Evolutionary conservation across 2,888 invertebrate species (phyloP), one percentile per base, ranked within the genome.

Genomic region (Tolmerus cingulatus): DNA sequence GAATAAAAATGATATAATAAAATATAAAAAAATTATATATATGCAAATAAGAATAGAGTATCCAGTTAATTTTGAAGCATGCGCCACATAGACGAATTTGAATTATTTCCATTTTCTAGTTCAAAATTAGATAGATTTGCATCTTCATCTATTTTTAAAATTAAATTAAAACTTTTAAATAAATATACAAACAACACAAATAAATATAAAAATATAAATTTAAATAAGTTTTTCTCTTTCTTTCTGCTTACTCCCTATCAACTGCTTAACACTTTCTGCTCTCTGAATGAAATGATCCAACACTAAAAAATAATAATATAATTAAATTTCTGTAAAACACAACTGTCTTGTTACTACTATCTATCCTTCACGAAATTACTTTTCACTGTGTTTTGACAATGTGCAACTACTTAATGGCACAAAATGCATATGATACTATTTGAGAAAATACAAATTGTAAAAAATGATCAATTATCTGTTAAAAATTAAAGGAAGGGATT

Each of bases 401-500:
- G 5, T 81, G 55, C 81, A 55, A 55, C n/a, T 55, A 81, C 30
- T 43, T 27, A 55, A 81, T 51, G n/a, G 81, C 81, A 81, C 81
- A 51, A 55, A 81, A 81, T 43, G 78, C 78, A 78, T 78, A 37
- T 43, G 23, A 78, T 57, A 5, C 23, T 27, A 43, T 81, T 81
- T 51, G 40, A 78, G 5, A 78, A 43, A 40, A 43, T n/a, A 76
- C n/a, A 46, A 78, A 23, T 78, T 81, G 37, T 81, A 23, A 66
- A 55, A 81, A 81, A 55, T 81, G 79, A 81, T 37, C 12, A 16
- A 43, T 46, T 55, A 30, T 81, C 55, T 81, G 23, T 55, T 51
- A 81, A 19, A 81, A 81, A 81, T 78, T 89, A 89, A 90, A 90
- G 90, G 90, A 91, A 88, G 90, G 90, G 88, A 89, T 90, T 82